These are phyloP conservation scores for Benitochromis conjunctus DNA, from an alignment of 2,113 vertebrate genomes.

Conservation along the genomic window DNA sequence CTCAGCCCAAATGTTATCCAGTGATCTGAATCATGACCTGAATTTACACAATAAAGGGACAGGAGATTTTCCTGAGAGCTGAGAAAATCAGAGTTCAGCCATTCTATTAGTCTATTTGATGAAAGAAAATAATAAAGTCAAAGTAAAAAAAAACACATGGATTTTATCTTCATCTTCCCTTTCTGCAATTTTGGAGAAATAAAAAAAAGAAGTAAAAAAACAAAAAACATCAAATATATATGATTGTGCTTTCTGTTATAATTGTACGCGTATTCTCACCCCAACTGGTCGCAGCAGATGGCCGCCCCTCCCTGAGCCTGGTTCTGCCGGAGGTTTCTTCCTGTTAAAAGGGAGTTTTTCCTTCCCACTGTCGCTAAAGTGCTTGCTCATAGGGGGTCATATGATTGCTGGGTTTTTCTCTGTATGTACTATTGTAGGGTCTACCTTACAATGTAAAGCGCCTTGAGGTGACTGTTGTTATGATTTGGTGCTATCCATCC, in stretches of 20 bases:
- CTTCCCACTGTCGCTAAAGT: no score
- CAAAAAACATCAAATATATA: not conserved
- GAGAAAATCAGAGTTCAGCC: not conserved
- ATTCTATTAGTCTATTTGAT: not conserved
- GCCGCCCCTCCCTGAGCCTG: no score
- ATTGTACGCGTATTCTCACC: not conserved
- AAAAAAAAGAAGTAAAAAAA: rapidly evolving
- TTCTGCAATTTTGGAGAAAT: not conserved
- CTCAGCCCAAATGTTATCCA: not conserved
- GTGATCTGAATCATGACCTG: not conserved
- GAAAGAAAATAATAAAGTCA: not conserved
- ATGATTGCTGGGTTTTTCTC: no score
- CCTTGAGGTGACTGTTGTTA: no score
- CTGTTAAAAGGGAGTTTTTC: no score
- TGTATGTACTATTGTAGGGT: no score
- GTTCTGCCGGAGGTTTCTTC: no score
- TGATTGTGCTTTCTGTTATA: not conserved
- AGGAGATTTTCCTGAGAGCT: not conserved
- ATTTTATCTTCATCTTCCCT: not conserved
- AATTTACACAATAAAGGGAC: not conserved
- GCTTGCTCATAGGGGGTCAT: no score
- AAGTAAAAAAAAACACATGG: not conserved
- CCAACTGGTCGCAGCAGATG: no score
- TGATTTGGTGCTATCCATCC: no score
- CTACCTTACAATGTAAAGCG: no score